Conservation (phyloP, 2,888 invertebrate genomes). For the Cryptophagus acutangulus region DNA sequence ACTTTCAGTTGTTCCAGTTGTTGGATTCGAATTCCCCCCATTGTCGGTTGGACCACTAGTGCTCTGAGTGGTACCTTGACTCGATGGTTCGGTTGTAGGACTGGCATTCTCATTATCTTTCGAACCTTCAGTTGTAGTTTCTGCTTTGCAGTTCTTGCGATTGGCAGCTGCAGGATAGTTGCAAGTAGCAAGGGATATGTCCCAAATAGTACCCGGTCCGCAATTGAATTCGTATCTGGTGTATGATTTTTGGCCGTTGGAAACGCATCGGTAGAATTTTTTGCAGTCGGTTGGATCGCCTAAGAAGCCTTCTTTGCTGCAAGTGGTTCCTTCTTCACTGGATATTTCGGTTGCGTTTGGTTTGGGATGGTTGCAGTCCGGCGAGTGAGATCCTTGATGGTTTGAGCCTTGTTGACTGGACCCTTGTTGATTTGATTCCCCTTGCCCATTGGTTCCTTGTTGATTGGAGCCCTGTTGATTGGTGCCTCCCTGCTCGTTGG, state of each 20-base stretch:
- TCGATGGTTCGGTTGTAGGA: not conserved
- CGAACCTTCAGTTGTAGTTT: not conserved
- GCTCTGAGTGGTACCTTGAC: not conserved
- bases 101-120: not conserved
- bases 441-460: slow-evolving; percentile 6
- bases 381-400: slow-evolving; percentile 8
- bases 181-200: slow-evolving; percentile 61
- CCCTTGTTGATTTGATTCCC: slow-evolving; percentile 12
- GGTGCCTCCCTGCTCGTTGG: slow-evolving; percentile 42
- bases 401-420: slow-evolving; percentile 14
- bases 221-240: slow-evolving; percentile 64
- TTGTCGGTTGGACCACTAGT: not conserved
- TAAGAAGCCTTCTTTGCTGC: slow-evolving; percentile 37
- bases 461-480: slow-evolving; percentile 12
- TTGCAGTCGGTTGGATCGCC: slow-evolving; percentile 38
- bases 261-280: slow-evolving; percentile 40
- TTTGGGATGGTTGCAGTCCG: slow-evolving; percentile 2
- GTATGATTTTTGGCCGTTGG: slow-evolving; percentile 50
- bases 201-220: slow-evolving; percentile 67
- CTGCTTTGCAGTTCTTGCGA: slow-evolving; percentile 19
- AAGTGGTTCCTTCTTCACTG: slow-evolving; percentile 24
- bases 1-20: not conserved
- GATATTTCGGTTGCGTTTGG: slow-evolving; percentile 15
- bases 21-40: not conserved
- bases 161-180: slow-evolving; percentile 60